Evolutionary conservation across 2,888 invertebrate genomes (phyloP), one percentile per base, ranked within the genome.

Genomic region (Papilio gigon): DNA sequence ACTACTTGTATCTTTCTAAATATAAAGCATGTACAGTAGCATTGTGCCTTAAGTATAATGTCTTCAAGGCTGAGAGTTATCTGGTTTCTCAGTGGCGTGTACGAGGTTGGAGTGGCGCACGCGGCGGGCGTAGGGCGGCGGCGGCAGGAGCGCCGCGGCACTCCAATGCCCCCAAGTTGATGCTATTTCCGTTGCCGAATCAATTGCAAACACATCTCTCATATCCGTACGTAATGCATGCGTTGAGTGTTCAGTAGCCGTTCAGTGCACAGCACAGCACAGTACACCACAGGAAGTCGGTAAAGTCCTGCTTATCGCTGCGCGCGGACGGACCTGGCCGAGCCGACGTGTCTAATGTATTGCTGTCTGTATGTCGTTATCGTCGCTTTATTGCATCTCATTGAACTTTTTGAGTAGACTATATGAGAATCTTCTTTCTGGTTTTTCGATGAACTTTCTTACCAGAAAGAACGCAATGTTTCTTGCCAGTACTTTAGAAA

Each of bases 131-230:
- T 20, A n/a, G n/a, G 44, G 44, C 44, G 5, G 42, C 20, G 20
- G 44, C n/a, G 58, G 44, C 58, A 47, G 35, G 58, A 67, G 40
- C 56, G 9, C 17, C 22, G 25, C 47, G 35, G 44, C 58, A 14
- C 22, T 14, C 35, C 47, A 37, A 53, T 68, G 30, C 63, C 27
- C 68, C 47, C 64, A 40, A 68, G 68, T 64, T 47, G 40, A 47
- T 47, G 58, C 64, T 68, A 68, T 64, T 68, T 68, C 30, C 25
- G 53, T 30, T 27, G 17, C 17, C n/a, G 30, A 56, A 27, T 56
- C 53, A 30, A 30, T 30, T 56, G 47, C n/a, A 56, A 30, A 4
- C n/a, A 27, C 30, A 30, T 40, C 25, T n/a, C 25, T 40, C 14
- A 25, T 40, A 35, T 17, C 40, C 6, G 30, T 11, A 30, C 30